phyloP scores from a whole-genome alignment of 2,797 vertebrate genomes.

The Clarias laeviceps region DNA sequence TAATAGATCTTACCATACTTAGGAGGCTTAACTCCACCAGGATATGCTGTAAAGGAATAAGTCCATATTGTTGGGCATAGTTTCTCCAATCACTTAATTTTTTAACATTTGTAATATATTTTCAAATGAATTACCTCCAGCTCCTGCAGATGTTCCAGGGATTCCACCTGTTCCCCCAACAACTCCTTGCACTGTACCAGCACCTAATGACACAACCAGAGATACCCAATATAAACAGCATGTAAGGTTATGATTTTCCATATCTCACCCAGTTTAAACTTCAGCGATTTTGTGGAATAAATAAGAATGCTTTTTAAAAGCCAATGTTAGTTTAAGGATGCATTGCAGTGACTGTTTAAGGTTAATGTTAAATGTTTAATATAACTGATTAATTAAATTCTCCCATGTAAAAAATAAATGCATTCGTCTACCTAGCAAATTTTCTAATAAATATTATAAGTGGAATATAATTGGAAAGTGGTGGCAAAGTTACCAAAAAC shows the following conservation, averaged over 20 bases:
- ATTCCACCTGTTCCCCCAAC: conserved; percentile 44
- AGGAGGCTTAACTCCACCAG: conserved; percentile 56
- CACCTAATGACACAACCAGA: not conserved
- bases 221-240: not conserved
- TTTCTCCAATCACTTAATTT: not conserved
- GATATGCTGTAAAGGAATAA: conserved; percentile 50
- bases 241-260: not conserved
- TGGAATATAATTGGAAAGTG: not conserved
- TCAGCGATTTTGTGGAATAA: not conserved
- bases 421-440: not conserved
- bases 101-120: not conserved
- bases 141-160: conserved; percentile 40
- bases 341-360: not conserved
- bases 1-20: conserved; percentile 57
- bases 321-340: not conserved
- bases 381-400: not conserved
- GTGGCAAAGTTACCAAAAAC: not conserved
- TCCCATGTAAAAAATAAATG: not conserved
- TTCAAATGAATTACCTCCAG: conserved; percentile 34
- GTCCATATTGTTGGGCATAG: not conserved
- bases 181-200: conserved; percentile 24
- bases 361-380: not conserved
- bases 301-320: not conserved
- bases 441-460: not conserved
- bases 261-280: not conserved